A percentile compares a stretch with the other conserved stretches of the same genome.
These are phyloP conservation scores for Saccostrea echinata DNA, from an alignment of 1,140 invertebrate species.

Conservation along the genomic window DNA sequence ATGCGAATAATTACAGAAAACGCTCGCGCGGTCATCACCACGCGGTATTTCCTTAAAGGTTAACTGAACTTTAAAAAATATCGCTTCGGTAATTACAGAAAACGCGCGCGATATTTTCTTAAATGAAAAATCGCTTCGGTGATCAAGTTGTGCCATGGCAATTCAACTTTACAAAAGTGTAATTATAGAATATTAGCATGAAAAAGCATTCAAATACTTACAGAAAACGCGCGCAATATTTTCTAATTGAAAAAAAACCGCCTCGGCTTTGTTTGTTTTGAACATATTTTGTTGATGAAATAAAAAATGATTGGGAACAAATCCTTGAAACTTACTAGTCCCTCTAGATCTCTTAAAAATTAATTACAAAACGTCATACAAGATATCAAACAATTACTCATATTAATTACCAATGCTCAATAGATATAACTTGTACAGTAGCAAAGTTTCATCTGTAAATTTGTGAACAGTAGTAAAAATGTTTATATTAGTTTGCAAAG, in stretches of 20 bases:
- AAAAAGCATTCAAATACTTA: background rate
- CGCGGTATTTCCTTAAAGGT: background rate
- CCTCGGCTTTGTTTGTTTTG: background rate
- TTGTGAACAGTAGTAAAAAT: slow-evolving; percentile 5
- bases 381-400: slow-evolving; percentile 18
- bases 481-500: slow-evolving; percentile 19
- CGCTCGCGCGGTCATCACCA: background rate
- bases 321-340: background rate
- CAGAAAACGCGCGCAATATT: background rate
- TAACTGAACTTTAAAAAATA: background rate
- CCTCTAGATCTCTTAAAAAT: slow-evolving; percentile 16
- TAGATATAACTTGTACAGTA: slow-evolving; percentile 9
- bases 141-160: background rate
- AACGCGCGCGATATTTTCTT: too few relatives aligned
- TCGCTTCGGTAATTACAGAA: too few relatives aligned
- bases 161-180: background rate
- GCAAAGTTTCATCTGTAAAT: slow-evolving; percentile 25
- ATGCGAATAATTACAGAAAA: slow-evolving; percentile 22
- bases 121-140: background rate
- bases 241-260: background rate
- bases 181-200: slow-evolving; percentile 1
- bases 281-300: background rate
- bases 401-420: too few relatives aligned
- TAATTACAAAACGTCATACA: slow-evolving; percentile 20
- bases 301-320: background rate